These are phyloP conservation scores for Oceanites oceanicus DNA, from an alignment of 2,113 vertebrate species.

Conservation along the genomic window DNA sequence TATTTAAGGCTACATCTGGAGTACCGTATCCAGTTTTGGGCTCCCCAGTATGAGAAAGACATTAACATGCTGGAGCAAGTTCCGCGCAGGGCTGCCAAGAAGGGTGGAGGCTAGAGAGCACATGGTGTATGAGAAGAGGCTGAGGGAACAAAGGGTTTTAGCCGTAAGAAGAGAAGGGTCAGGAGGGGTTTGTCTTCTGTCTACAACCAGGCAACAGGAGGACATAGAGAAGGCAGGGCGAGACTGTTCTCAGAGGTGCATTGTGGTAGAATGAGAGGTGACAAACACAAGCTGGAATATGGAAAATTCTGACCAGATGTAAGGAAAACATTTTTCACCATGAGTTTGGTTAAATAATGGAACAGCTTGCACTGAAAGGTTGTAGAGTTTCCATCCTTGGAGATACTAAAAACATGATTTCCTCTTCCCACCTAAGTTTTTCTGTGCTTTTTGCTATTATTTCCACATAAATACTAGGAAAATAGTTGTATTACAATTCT, in stretches of 20 bases:
- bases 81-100: not conserved
- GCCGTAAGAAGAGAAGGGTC: not conserved
- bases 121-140: not conserved
- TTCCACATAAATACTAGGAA: not conserved
- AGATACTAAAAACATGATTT: not conserved
- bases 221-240: fast-evolving
- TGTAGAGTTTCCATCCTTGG: not conserved
- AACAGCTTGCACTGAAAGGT: not conserved
- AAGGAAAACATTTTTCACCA: not conserved
- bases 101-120: fast-evolving
- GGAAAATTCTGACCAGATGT: not conserved
- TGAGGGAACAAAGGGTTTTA: not conserved
- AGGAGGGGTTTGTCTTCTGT: not conserved
- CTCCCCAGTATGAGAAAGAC: not conserved
- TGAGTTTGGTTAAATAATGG: not conserved
- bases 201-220: not conserved
- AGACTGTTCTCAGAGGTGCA: not conserved
- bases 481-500: not conserved
- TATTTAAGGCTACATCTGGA: not conserved
- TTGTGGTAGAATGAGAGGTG: not conserved
- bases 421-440: not conserved
- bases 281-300: not conserved
- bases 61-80: not conserved
- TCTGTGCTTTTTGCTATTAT: not conserved
- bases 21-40: not conserved